These are phyloP conservation scores for Gymnopithys bicolor DNA, from an alignment of 2,797 vertebrate species.

Conservation along the genomic window DNA sequence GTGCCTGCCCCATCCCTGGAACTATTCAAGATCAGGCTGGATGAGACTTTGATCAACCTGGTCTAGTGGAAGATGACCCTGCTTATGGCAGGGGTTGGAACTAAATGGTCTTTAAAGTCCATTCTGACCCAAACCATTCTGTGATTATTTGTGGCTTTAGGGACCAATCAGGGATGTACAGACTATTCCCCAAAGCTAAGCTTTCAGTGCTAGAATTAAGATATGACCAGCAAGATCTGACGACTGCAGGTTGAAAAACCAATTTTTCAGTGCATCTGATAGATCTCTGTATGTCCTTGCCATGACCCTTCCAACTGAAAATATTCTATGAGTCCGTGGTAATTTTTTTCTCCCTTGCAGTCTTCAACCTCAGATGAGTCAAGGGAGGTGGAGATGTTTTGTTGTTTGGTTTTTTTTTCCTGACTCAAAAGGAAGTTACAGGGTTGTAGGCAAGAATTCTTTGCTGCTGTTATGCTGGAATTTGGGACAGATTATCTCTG, in stretches of 20 bases:
- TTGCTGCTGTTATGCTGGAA: background rate
- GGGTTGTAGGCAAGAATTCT: background rate
- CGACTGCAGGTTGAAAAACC: background rate
- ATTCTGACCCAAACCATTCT: background rate
- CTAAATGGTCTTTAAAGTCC: rapidly evolving
- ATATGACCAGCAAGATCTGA: background rate
- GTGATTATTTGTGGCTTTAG: background rate
- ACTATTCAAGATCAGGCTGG: background rate
- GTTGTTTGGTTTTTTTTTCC: background rate
- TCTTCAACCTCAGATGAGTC: background rate
- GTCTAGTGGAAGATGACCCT: background rate
- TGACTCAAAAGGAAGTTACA: background rate
- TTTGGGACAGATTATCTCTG: background rate
- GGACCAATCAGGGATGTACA: background rate
- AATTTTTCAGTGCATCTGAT: background rate
- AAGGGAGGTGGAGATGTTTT: background rate
- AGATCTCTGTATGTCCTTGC: background rate
- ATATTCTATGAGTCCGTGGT: background rate
- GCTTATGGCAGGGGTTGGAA: background rate
- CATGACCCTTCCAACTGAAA: background rate
- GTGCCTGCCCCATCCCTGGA: background rate
- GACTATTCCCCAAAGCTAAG: background rate
- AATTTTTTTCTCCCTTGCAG: background rate
- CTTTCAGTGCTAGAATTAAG: background rate
- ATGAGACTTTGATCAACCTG: rapidly evolving